phyloP scores from a whole-genome alignment of 1,140 invertebrate species.

The Listronotus bonariensis region DNA sequence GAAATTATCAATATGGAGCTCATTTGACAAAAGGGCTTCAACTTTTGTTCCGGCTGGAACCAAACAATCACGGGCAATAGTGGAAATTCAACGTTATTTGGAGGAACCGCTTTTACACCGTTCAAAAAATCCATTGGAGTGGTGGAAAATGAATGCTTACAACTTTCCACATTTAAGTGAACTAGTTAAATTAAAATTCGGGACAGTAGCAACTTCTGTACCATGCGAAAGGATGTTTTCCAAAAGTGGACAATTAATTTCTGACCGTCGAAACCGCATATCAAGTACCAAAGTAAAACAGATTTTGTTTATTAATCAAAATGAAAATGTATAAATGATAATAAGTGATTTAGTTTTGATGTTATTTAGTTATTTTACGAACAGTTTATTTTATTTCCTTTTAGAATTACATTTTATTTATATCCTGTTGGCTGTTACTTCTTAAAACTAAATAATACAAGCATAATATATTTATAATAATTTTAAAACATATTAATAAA shows the following conservation, averaged over 20 bases:
- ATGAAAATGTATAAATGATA: too few relatives aligned
- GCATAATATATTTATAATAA: too few relatives aligned
- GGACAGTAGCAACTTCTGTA: conserved; percentile 20
- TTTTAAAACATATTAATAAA: too few relatives aligned
- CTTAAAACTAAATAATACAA: too few relatives aligned
- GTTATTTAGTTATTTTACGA: too few relatives aligned
- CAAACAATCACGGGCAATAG: conserved; percentile 6
- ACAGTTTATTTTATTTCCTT: too few relatives aligned
- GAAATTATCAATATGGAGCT: too few relatives aligned
- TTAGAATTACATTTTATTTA: too few relatives aligned
- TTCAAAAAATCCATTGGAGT: conserved; percentile 18
- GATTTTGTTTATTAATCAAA: conserved; percentile 24
- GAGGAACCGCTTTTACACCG: conserved; percentile 9
- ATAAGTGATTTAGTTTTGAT: too few relatives aligned
- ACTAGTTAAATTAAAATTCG: conserved; percentile 15
- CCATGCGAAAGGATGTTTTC: conserved; percentile 31
- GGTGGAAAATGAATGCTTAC: conserved; percentile 22
- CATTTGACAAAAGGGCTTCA: not conserved
- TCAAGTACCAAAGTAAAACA: conserved; percentile 9
- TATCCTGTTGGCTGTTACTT: too few relatives aligned
- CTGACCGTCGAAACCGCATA: conserved; percentile 12
- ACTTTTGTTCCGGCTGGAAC: not conserved
- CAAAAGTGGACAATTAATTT: conserved; percentile 11
- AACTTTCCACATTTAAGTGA: conserved; percentile 20
- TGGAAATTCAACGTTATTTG: conserved; percentile 31